Evolutionary conservation across 2,113 vertebrate species (phyloP), one percentile per base, ranked within the genome.

Genomic region (Parotia lawesii): DNA sequence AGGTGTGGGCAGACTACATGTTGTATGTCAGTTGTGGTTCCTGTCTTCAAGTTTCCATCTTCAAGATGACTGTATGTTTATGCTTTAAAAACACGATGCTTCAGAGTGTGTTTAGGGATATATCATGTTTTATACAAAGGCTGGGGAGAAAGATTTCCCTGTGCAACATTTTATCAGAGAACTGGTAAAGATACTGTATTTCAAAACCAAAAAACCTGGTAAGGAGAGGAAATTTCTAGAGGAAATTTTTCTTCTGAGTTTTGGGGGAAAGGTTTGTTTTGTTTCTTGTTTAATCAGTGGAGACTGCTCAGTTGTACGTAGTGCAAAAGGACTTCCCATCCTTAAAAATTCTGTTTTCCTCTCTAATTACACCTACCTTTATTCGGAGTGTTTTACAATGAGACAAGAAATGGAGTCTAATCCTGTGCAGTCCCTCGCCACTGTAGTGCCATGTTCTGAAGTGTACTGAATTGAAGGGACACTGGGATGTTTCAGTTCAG

Each of bases 51-150:
- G 35, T 77, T 89, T 93, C 58, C 20, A 53, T 62, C 67, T 92
- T 86, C 14, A 29, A n/a, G 51, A 29, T 78, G 35, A 47, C 45
- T 64, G 3, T 37, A 14, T 15, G 40, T 50, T 89, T 89, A 45
- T 0, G 0, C 42, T 87, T 87, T 29, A 61, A 54, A 78, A 42
- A 56, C 25, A 78, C 0, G 0, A 7, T 22, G 9, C 33, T 54
- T 65, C 29, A 10, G 40, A 67, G 8, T 42, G 12, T 64, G 8
- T 77, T 38, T 47, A 6, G 35, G 40, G 61, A n/a, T 47, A 47
- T 33, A 38, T 48, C 14, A 11, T 25, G 8, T 50, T 80, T 90
- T 77, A 51, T 51, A 44, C 3, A 51, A 25, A 73, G 42, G 12
- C 1, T 57, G 31, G n/a, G 42, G 40, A 74, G 64, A 88, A 77